Base-by-base conservation (phyloP, 2,888 invertebrate species). In the Cataglyphis cursor region DNA sequence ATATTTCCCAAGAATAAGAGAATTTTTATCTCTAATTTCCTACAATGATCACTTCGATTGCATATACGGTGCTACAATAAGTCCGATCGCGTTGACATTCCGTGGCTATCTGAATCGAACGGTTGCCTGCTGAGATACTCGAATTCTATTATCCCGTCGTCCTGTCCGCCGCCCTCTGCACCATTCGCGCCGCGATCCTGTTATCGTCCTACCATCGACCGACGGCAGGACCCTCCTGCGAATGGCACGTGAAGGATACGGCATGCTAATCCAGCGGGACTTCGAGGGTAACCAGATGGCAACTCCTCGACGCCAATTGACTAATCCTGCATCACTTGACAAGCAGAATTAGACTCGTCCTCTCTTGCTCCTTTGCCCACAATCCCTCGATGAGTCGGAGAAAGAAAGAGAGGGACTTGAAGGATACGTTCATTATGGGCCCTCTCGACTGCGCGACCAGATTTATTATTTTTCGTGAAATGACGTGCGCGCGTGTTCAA, bases 31-130 rank as follows among this genome's bases (percentile, higher is more conserved):
- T n/a, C 8, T 21, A n/a, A 18, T 15, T 64, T 35, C 24, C 12
- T 8, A 9, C 18, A 28, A 9, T 21, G 31, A 28, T 24, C 8
- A 35, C 18, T 80, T 24, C 9, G 18, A n/a, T 8, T 41, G 24
- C 31, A 59, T 72, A 70, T 9, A 38, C 8, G 21, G 12, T 72
- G 51, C 18, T 59, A 73, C 87, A 91, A 91, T 91, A 91, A 91
- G 91, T 90, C 88, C 87, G 86, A 92, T 92, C 89, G 91, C 92
- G 92, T 89, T 92, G 92, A 91, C 91, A 92, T 91, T 89, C 88
- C 86, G 82, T 85, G 84, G 88, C 85, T 87, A 87, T 62, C 44
- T 83, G 51, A 65, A 57, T 80, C 70, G 66, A 21, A 44, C 61
- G 74, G 41, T 35, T 48, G 68, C 68, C 57, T 18, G 82, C 48